Evolutionary conservation across 2,888 invertebrate species (phyloP).

Genomic region (Athalia circularis): DNA sequence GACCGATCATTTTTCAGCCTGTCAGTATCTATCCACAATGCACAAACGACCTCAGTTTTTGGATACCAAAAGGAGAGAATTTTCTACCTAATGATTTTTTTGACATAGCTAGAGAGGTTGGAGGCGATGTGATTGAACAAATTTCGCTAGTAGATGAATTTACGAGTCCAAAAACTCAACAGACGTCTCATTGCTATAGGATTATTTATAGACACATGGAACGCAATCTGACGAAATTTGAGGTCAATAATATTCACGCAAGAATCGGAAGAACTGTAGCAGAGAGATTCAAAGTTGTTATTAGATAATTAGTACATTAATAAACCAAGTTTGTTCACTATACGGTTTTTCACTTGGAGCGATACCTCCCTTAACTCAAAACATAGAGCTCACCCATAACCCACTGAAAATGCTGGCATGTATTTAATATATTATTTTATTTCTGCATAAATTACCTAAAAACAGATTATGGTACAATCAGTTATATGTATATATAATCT

Average conservation of each 20-base stretch:
- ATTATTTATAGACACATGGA: conserved; percentile 96
- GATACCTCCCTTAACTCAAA: background rate
- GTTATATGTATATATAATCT: conserved; percentile 58
- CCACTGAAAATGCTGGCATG: background rate
- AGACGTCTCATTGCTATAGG: conserved; percentile 91
- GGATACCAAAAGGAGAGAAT: conserved; percentile 85
- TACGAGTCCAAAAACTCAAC: conserved; percentile 87
- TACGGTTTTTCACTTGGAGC: background rate
- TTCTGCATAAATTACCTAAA: conserved; percentile 67
- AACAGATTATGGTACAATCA: conserved; percentile 64
- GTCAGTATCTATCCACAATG: conserved; percentile 92
- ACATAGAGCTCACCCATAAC: background rate
- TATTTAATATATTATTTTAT: conserved; percentile 69
- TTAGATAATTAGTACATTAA: conserved; percentile 51
- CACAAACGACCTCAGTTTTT: conserved; percentile 95
- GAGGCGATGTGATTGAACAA: conserved; percentile 96
- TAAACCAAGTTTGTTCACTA: conserved; percentile 16
- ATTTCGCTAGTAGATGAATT: conserved; percentile 91
- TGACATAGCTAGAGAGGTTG: conserved; percentile 91
- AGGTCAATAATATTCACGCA: conserved; percentile 90
- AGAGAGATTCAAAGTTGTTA: conserved; percentile 59
- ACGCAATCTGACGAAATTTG: conserved; percentile 88
- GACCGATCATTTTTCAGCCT: conserved; percentile 74
- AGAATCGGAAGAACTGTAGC: conserved; percentile 80
- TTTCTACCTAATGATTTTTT: conserved; percentile 92